Conservation (phyloP, 2,888 invertebrate genomes). For the Chalcosyrphus nemorum region DNA sequence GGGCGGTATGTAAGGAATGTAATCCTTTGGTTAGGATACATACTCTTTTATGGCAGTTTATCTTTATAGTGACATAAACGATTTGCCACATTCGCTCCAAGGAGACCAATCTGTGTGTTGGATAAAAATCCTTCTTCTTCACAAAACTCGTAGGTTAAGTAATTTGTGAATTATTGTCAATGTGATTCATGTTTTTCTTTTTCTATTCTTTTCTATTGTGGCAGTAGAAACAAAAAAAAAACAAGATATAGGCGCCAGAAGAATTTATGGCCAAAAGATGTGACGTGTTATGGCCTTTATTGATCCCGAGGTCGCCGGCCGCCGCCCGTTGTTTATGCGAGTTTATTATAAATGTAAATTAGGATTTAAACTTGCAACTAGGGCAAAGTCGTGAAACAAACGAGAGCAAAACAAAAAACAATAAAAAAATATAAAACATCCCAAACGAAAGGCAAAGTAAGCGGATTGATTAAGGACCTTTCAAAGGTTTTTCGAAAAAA, state of each 20-base stretch:
- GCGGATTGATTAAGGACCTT: too few relatives aligned
- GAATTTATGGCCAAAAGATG: conserved; percentile 36
- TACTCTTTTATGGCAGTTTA: conserved; percentile 13
- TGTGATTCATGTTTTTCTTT: background rate
- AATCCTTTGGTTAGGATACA: conserved; percentile 11
- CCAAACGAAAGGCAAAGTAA: background rate
- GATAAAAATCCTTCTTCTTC: conserved; percentile 1
- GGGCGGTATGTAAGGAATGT: background rate
- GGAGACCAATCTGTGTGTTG: background rate
- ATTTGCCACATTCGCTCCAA: conserved; percentile 30
- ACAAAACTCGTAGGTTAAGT: conserved; percentile 16
- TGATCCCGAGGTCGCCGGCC: conserved; percentile 18
- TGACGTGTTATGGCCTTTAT: conserved; percentile 9
- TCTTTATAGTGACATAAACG: conserved; percentile 34
- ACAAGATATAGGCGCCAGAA: conserved; percentile 43
- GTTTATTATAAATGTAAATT: conserved; percentile 35
- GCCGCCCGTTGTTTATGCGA: background rate
- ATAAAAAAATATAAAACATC: background rate
- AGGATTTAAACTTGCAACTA: conserved; percentile 8
- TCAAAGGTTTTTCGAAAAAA: too few relatives aligned
- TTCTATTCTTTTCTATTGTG: background rate
- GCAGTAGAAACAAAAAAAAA: background rate
- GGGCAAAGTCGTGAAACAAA: background rate
- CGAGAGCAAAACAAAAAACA: background rate
- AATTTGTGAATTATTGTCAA: conserved; percentile 41